Evolutionary conservation across 2,888 invertebrate species (phyloP).

Genomic region (Troglohyphantes excavatus): DNA sequence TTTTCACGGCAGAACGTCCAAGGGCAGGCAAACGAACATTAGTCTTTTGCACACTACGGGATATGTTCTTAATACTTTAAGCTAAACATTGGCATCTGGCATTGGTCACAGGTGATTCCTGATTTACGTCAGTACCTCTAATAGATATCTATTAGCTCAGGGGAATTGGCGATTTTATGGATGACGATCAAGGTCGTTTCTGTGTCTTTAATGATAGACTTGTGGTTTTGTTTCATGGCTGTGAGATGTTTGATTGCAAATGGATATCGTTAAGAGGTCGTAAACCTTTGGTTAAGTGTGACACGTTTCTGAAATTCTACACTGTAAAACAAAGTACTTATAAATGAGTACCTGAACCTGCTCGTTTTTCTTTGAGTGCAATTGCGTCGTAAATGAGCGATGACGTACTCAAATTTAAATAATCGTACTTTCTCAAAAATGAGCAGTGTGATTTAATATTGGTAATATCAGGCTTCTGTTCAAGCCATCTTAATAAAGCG

Average conservation of each 20-base stretch:
- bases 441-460: no score
- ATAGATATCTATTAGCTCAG: neutral
- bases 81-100: neutral
- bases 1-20: neutral
- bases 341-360: no score
- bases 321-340: no score
- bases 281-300: neutral
- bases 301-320: neutral
- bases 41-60: neutral
- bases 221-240: neutral
- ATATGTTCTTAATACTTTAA: no score
- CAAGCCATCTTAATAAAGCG: no score
- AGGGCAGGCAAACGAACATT: constrained; percentile 11
- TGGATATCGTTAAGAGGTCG: constrained; percentile 5
- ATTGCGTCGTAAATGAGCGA: no score
- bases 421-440: no score
- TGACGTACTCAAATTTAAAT: no score
- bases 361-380: no score
- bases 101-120: neutral
- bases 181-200: no score
- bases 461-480: no score
- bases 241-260: neutral
- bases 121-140: neutral
- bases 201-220: neutral
- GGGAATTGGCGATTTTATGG: no score